Evolutionary conservation across 2,113 vertebrate genomes (phyloP).

Genomic region (Sinocyclocheilus rhinocerous): DNA sequence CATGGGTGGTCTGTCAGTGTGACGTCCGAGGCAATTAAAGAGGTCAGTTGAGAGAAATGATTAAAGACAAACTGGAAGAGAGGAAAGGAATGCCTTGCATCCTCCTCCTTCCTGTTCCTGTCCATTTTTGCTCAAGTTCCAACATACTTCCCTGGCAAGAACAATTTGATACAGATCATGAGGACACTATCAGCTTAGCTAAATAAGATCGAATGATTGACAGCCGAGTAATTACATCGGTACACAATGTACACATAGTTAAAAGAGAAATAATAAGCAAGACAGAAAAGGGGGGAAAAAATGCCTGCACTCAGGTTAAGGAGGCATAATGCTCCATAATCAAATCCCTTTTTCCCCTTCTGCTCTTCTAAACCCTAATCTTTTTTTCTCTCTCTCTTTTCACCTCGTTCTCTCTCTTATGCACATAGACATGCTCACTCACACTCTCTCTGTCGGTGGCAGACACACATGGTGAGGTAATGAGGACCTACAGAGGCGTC

Average conservation of each 20-base stretch:
- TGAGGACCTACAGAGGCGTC: conserved; percentile 69
- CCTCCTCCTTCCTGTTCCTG: not conserved
- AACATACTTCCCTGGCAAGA: conserved; percentile 5
- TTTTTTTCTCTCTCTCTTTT: conserved; percentile 19
- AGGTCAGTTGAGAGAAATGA: not conserved
- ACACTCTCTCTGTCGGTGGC: conserved; percentile 46
- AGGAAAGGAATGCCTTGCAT: not conserved
- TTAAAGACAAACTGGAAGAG: conserved; percentile 14
- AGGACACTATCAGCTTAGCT: not conserved
- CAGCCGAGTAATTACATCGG: not conserved
- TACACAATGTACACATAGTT: not conserved
- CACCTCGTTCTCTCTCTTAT: conserved; percentile 24
- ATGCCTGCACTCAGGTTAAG: not conserved
- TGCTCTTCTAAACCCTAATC: not conserved
- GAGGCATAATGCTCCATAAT: not conserved
- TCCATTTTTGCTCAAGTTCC: not conserved
- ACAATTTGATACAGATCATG: not conserved
- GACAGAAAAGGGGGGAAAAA: not conserved
- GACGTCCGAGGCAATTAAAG: conserved; percentile 10
- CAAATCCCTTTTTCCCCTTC: conserved; percentile 2
- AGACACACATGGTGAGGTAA: conserved; percentile 75
- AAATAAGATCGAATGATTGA: conserved; percentile 14
- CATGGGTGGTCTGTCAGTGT: conserved; percentile 10
- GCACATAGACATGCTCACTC: conserved; percentile 20
- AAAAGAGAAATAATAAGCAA: not conserved